Conservation (phyloP, 1,140 invertebrate species). For the Leptoteleia sp. region DNA sequence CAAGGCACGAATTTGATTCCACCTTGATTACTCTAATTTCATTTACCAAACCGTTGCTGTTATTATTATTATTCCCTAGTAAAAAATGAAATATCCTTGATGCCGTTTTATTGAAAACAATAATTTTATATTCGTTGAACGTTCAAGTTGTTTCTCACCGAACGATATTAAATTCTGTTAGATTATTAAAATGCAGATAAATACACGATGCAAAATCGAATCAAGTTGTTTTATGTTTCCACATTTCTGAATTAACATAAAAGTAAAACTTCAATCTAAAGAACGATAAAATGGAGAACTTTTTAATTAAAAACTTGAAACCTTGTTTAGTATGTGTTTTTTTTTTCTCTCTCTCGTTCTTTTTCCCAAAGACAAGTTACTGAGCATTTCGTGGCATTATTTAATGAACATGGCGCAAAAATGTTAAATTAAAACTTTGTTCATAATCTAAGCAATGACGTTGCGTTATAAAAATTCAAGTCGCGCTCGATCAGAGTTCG, state of each 20-base stretch:
- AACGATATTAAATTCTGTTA: too few relatives aligned
- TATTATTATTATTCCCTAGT: too few relatives aligned
- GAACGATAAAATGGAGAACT: not conserved
- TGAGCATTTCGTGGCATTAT: not conserved
- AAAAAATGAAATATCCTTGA: too few relatives aligned
- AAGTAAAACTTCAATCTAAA: not conserved
- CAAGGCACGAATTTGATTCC: not conserved
- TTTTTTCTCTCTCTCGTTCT: too few relatives aligned
- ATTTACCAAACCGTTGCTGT: too few relatives aligned
- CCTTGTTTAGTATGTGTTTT: too few relatives aligned
- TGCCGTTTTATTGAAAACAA: too few relatives aligned
- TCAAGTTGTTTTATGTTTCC: not conserved
- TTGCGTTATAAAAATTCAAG: not conserved
- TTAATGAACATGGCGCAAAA: constrained; percentile 2
- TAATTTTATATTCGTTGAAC: too few relatives aligned
- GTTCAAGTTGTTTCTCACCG: too few relatives aligned
- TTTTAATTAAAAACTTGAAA: constrained; percentile 8
- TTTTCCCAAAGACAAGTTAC: not conserved
- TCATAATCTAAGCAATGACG: constrained; percentile 3
- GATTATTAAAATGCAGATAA: too few relatives aligned
- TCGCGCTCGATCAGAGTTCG: not conserved
- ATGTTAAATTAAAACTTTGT: constrained; percentile 14
- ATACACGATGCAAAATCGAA: too few relatives aligned
- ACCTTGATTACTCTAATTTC: too few relatives aligned
- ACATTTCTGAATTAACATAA: not conserved